Conservation (phyloP, 2,888 invertebrate genomes). For the Latrodectus hesperus region DNA sequence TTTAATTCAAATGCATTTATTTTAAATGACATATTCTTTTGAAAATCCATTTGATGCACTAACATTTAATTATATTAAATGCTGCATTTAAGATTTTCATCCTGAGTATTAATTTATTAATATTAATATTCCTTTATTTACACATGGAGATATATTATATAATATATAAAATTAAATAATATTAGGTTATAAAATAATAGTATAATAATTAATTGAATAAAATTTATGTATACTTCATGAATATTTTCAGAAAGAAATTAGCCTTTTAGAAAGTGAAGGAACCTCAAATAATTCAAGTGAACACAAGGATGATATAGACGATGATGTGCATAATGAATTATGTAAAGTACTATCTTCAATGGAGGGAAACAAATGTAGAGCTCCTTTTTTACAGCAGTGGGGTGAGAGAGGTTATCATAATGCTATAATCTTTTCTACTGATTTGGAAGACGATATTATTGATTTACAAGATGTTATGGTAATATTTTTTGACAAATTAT, state of each 20-base stretch:
- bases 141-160: no score
- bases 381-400: slow-evolving; percentile 87
- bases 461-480: slow-evolving; percentile 48
- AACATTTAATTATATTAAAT: no score
- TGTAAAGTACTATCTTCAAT: slow-evolving; percentile 78
- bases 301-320: not conserved
- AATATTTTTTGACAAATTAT: not conserved
- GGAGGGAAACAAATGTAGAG: slow-evolving; percentile 90
- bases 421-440: slow-evolving; percentile 83
- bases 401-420: slow-evolving; percentile 85
- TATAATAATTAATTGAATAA: no score
- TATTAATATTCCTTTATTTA: no score
- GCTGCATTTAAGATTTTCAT: no score
- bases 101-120: no score
- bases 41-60: no score
- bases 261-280: slow-evolving; percentile 16
- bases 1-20: not conserved
- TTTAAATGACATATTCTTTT: no score
- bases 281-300: not conserved
- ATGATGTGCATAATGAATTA: slow-evolving; percentile 51
- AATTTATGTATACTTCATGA: no score
- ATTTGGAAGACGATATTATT: slow-evolving; percentile 69
- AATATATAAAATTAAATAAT: no score
- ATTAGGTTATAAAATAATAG: no score
- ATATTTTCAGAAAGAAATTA: slow-evolving; percentile 47